Evolutionary conservation across 2,797 vertebrate species (phyloP).

Genomic region (Gymnoscopelus braueri): DNA sequence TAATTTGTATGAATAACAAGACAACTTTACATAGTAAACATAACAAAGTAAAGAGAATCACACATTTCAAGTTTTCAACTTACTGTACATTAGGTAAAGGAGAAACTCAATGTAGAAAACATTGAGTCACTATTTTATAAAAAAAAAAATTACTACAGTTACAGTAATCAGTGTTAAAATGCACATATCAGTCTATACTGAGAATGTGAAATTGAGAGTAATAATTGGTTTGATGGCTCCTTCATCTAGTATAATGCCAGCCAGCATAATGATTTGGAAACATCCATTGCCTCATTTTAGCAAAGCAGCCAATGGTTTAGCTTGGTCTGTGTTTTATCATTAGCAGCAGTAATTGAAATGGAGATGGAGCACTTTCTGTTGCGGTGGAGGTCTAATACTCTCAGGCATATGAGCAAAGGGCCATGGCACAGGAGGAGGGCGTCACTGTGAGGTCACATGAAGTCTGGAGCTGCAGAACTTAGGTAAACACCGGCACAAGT

Average conservation of each 20-base stretch:
- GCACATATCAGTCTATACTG: conserved; percentile 41
- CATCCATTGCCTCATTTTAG: conserved; percentile 66
- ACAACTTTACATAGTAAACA: not conserved
- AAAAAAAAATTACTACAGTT: conserved; percentile 11
- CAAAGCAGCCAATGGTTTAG: conserved; percentile 58
- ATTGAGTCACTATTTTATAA: not conserved
- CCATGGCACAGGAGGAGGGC: conserved; percentile 24
- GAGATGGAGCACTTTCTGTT: conserved; percentile 53
- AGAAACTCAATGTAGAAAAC: not conserved
- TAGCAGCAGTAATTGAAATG: conserved; percentile 66
- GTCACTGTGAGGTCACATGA: conserved; percentile 12
- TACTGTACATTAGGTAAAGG: not conserved
- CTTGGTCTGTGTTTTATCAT: conserved; percentile 69
- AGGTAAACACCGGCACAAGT: conserved; percentile 39
- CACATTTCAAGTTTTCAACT: too few relatives aligned
- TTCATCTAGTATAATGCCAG: conserved; percentile 41
- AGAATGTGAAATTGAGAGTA: conserved; percentile 52
- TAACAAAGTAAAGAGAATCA: not conserved
- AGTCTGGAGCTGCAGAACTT: conserved; percentile 19
- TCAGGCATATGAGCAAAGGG: conserved; percentile 50
- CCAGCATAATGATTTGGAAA: conserved; percentile 63
- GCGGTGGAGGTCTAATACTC: conserved; percentile 35
- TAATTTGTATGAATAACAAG: too few relatives aligned
- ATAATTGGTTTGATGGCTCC: conserved; percentile 57
- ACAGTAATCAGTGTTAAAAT: conserved; percentile 22